Evolutionary conservation across 2,113 vertebrate species (phyloP).

Genomic region (Crotalus viridis): DNA sequence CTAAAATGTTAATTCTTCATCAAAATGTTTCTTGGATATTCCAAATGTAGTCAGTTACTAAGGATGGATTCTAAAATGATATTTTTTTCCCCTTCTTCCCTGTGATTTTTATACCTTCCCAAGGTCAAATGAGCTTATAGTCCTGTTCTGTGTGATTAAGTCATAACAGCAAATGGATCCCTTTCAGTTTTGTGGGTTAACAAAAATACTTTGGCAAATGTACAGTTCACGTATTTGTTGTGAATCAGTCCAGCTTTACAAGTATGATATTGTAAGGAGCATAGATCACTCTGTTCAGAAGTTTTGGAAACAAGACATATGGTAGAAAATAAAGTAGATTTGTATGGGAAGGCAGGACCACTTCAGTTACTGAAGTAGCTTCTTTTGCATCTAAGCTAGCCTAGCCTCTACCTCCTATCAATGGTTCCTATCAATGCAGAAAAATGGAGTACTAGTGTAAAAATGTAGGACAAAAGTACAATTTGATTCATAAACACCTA

Average conservation of each 20-base stretch:
- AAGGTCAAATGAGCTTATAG: not conserved
- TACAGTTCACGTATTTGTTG: not conserved
- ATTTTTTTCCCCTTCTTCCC: not conserved
- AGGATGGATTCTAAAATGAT: not conserved
- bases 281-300: not conserved
- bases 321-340: not conserved
- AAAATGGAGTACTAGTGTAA: not conserved
- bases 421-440: not conserved
- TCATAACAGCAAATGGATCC: not conserved
- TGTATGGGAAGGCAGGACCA: not conserved
- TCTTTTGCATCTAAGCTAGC: not conserved
- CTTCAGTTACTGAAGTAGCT: not conserved
- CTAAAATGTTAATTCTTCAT: not conserved
- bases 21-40: not conserved
- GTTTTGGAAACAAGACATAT: not conserved
- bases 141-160: not conserved
- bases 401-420: not conserved
- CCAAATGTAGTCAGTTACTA: not conserved
- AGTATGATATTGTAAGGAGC: not conserved
- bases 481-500: not conserved
- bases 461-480: not conserved
- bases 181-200: not conserved
- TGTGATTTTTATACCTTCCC: not conserved
- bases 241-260: not conserved
- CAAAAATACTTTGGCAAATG: not conserved